Evolutionary conservation across 2,113 vertebrate species (phyloP), one percentile per base, ranked within the genome.

Genomic region (Atrichornis clamosus): DNA sequence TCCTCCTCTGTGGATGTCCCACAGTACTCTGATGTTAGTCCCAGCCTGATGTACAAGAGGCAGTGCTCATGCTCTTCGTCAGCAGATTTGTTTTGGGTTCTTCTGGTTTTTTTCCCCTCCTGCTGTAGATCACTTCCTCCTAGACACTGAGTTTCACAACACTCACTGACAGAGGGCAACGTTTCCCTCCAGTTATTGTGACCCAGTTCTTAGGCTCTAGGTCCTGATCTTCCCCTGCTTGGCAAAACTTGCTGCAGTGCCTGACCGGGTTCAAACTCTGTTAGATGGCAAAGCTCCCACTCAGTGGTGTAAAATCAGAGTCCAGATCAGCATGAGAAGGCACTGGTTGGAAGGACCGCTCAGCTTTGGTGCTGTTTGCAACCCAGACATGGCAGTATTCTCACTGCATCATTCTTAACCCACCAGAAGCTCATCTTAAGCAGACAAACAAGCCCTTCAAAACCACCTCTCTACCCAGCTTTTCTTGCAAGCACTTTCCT

Each of bases 41-140:
- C 47, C 65, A 82, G 15, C n/a, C 30, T 35, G 39, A 3, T 44
- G 44, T 53, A 44, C 19, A 47, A 83, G 55, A 65, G 42, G n/a
- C 21, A 76, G 33, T 0, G 1, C 9, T 20, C 18, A 19, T 19
- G 16, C 60, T 69, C 64, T 52, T 53, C 10, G 3, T 28, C 63
- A 77, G 72, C 39, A 81, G 60, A 63, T 87, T 89, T 75, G 23
- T 68, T 89, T 79, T 2, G 4, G 42, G 28, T 70, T 89, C 74
- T 70, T 93, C 73, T 87, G 55, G 0, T 7, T 52, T 78, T 65
- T 63, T 11, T 2, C 52, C 68, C 74, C 37, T 92, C 49, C 80
- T 83, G 14, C 55, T 80, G 55, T 46, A 53, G 46, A 80, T 33
- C n/a, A 89, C 95, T 97, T 97, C 97, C 94, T 74, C 94, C 89